Evolutionary conservation across 2,888 invertebrate genomes (phyloP).

Genomic region (Bellardia bayeri): DNA sequence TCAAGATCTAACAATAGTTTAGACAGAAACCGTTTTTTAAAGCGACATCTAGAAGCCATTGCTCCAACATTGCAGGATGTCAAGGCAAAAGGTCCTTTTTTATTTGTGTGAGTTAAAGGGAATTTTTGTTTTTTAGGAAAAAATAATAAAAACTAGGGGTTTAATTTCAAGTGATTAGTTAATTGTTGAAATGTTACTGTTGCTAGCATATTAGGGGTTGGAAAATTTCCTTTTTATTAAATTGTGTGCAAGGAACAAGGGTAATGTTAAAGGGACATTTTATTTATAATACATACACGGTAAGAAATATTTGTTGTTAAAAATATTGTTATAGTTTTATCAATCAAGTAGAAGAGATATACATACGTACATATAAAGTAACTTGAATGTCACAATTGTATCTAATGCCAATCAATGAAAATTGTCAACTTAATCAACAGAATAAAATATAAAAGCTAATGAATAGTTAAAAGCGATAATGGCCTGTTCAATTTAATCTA

Average conservation of each 20-base stretch:
- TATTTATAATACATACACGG: background rate
- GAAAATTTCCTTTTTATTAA: slow-evolving; percentile 42
- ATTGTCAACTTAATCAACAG: too few species aligned
- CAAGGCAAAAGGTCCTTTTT: slow-evolving; percentile 57
- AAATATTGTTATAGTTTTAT: background rate
- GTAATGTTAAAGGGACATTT: background rate
- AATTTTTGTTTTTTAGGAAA: slow-evolving; percentile 21
- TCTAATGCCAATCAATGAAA: too few species aligned
- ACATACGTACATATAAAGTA: too few species aligned
- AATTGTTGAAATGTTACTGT: slow-evolving; percentile 10
- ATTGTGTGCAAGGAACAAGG: background rate
- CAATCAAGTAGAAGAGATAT: too few species aligned
- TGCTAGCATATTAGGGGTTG: slow-evolving; percentile 16
- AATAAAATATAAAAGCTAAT: too few species aligned
- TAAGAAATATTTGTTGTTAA: background rate
- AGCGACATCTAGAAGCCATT: slow-evolving; percentile 50
- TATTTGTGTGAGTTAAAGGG: slow-evolving; percentile 25
- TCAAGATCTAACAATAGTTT: slow-evolving; percentile 32
- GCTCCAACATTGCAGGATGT: background rate
- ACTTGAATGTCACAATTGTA: too few species aligned
- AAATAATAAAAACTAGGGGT: background rate
- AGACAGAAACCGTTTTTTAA: slow-evolving; percentile 40
- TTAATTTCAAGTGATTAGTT: background rate
- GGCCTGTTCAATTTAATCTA: too few species aligned
- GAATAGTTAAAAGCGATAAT: too few species aligned